Percentiles rank a stretch among this genome's conserved stretches.
Evolutionary conservation across 2,888 invertebrate genomes (phyloP).

Genomic region (Aphidius colemani): DNA sequence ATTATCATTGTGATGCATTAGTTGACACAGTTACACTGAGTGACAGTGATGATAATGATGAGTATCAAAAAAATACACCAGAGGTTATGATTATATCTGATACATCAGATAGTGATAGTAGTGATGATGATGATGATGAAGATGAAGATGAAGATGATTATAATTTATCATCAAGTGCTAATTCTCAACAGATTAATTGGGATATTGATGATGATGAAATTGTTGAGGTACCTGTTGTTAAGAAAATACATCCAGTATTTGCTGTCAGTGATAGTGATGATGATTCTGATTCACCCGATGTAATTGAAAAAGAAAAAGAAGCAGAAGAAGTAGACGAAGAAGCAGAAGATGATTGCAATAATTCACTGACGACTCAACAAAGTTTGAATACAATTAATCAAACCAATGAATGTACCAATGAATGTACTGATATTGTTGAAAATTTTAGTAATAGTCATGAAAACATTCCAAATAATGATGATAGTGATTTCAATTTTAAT

Average conservation of each 20-base stretch:
- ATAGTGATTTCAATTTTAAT: too few species aligned
- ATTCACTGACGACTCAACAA: too few species aligned
- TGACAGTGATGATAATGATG: too few species aligned
- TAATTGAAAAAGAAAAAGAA: background rate
- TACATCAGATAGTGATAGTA: background rate
- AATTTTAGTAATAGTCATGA: too few species aligned
- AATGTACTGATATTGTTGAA: too few species aligned
- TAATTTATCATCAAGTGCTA: background rate
- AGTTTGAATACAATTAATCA: too few species aligned
- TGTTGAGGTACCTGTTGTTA: constrained; percentile 13
- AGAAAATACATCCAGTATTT: constrained; percentile 9
- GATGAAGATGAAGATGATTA: background rate
- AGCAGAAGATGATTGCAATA: background rate
- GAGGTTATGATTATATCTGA: too few species aligned
- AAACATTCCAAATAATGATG: too few species aligned
- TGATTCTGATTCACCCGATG: background rate
- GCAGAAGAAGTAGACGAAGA: background rate
- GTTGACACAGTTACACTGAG: too few species aligned
- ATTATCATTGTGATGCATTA: too few species aligned
- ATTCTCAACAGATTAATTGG: background rate
- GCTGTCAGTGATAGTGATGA: constrained; percentile 1
- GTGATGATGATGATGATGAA: background rate
- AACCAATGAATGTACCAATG: too few species aligned
- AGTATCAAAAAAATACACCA: too few species aligned
- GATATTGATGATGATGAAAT: constrained; percentile 10